phyloP scores from a whole-genome alignment of 1,140 invertebrate species.

The Drosophila simulans region DNA sequence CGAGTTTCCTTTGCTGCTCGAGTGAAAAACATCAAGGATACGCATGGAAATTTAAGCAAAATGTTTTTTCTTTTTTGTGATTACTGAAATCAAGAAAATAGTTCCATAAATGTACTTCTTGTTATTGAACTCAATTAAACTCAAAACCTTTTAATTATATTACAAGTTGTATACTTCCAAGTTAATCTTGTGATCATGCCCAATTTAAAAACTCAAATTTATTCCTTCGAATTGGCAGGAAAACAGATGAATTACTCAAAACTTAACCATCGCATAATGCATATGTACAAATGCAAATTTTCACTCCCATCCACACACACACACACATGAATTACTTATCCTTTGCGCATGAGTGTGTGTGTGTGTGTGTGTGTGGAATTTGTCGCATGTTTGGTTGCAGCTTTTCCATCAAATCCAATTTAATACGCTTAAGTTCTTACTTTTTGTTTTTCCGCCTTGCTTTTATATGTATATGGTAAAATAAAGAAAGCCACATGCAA shows the following conservation, averaged over 20 bases:
- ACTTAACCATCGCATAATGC: slow-evolving; percentile 20
- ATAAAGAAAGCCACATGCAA: slow-evolving; percentile 18
- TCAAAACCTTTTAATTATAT: too few relatives aligned
- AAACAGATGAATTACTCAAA: slow-evolving; percentile 20
- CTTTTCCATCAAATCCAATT: slow-evolving; percentile 79
- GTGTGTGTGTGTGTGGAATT: slow-evolving; percentile 50
- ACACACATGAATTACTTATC: slow-evolving; percentile 32
- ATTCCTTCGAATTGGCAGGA: neutral
- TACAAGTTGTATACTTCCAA: too few relatives aligned
- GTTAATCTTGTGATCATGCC: too few relatives aligned
- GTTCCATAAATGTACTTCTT: neutral
- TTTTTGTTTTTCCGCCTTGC: slow-evolving; percentile 60
- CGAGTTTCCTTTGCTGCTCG: neutral
- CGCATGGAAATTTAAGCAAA: neutral
- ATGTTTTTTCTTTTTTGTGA: neutral
- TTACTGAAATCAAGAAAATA: too few relatives aligned
- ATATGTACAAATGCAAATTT: slow-evolving; percentile 50
- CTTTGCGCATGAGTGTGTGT: slow-evolving; percentile 23
- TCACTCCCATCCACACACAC: slow-evolving; percentile 7
- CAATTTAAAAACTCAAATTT: neutral
- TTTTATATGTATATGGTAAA: slow-evolving; percentile 40
- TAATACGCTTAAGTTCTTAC: slow-evolving; percentile 82
- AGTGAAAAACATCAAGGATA: slow-evolving; percentile 1
- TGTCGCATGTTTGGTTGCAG: slow-evolving; percentile 75
- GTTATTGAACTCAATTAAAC: too few relatives aligned